Conservation (phyloP, 2,797 vertebrate genomes). For the Ceryle rudis region DNA sequence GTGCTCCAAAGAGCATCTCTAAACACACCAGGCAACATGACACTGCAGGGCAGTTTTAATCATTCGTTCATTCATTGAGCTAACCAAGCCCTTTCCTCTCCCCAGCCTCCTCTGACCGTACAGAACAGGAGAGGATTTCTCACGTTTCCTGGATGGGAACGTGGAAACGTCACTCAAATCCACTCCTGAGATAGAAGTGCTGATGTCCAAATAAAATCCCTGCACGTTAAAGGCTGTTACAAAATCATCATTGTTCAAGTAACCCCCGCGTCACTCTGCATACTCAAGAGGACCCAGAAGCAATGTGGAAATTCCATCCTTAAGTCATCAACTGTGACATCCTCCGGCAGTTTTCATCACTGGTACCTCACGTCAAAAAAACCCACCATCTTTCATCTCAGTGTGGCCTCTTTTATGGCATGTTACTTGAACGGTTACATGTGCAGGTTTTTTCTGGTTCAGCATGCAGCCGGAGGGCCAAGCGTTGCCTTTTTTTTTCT, state of each 20-base stretch:
- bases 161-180: not conserved
- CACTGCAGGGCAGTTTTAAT: not conserved
- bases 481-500: not conserved
- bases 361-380: not conserved
- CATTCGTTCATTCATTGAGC: not conserved
- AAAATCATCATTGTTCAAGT: not conserved
- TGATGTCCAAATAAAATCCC: not conserved
- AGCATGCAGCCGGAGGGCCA: not conserved
- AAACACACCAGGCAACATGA: not conserved
- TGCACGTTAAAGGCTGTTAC: not conserved
- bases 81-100: not conserved
- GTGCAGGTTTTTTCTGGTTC: not conserved
- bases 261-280: constrained; percentile 24
- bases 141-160: not conserved
- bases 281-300: not conserved
- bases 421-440: not conserved
- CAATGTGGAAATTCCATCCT: constrained; percentile 65
- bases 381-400: not conserved
- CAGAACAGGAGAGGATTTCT: not conserved
- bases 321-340: constrained; percentile 39
- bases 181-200: not conserved
- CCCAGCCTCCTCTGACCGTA: not conserved
- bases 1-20: not conserved
- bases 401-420: not conserved
- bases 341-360: constrained; percentile 44